A percentile compares a stretch with the other conserved stretches of the same genome.
phyloP scores from a whole-genome alignment of 1,140 invertebrate species.

The Drosophila pandora region DNA sequence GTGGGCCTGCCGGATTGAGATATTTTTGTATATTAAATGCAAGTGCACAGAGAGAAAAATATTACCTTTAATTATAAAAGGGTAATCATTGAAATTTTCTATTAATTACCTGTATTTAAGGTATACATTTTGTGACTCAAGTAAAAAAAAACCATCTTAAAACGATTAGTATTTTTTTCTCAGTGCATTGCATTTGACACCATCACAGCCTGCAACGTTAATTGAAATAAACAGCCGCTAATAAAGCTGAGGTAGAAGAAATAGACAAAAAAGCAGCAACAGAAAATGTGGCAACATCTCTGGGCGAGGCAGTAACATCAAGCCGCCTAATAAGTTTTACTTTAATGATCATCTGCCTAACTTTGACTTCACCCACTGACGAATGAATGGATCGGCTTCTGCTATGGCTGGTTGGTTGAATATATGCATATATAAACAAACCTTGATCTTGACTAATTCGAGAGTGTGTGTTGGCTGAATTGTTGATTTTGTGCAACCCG shows the following conservation, averaged over 20 bases:
- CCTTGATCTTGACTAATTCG: slow-evolving; percentile 72
- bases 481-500: slow-evolving; percentile 40
- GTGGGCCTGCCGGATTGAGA: slow-evolving; percentile 77
- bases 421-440: slow-evolving; percentile 47
- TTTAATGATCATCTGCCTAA: slow-evolving; percentile 22
- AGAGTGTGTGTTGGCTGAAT: slow-evolving; percentile 24
- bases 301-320: slow-evolving; percentile 7
- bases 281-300: slow-evolving; percentile 5
- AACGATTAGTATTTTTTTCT: background rate
- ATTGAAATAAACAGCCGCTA: slow-evolving; percentile 37
- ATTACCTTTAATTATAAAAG: background rate
- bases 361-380: slow-evolving; percentile 50
- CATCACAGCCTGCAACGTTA: slow-evolving; percentile 22
- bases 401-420: slow-evolving; percentile 17
- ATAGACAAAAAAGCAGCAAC: slow-evolving; percentile 9
- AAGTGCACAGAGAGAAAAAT: slow-evolving; percentile 30
- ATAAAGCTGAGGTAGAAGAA: background rate
- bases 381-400: slow-evolving; percentile 29
- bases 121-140: too few species aligned
- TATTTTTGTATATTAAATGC: slow-evolving; percentile 47
- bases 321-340: slow-evolving; percentile 6
- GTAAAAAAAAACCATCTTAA: too few species aligned
- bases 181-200: slow-evolving; percentile 4
- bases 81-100: too few species aligned
- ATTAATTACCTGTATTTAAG: too few species aligned